Evolutionary conservation across 2,888 invertebrate genomes (phyloP).

Genomic region (Drosophila quinaria): DNA sequence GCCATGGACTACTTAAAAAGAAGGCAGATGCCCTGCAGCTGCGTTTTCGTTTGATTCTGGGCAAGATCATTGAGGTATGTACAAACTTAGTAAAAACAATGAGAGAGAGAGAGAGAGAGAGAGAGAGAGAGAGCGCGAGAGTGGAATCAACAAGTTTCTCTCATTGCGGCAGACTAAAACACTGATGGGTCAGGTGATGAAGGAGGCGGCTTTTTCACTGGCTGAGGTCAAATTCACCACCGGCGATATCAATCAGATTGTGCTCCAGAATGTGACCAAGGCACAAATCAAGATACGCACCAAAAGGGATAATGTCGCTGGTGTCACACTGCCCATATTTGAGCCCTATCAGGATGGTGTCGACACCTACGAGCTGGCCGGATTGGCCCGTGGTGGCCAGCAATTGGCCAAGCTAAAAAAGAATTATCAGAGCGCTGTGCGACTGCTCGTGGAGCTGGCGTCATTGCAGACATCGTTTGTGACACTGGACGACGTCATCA

Average conservation of each 20-base stretch:
- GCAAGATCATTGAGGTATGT: slow-evolving; percentile 98
- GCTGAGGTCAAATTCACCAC: slow-evolving; percentile 99
- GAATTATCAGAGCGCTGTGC: slow-evolving; percentile 98
- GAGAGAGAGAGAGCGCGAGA: background rate
- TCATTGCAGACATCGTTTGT: slow-evolving; percentile 99
- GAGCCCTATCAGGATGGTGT: slow-evolving; percentile 91
- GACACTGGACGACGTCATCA: slow-evolving; percentile 99
- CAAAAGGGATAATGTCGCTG: slow-evolving; percentile 99
- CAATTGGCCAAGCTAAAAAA: slow-evolving; percentile 98
- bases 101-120: background rate
- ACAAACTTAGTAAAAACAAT: no score
- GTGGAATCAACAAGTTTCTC: background rate
- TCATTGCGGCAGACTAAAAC: slow-evolving; percentile 77
- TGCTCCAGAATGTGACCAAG: slow-evolving; percentile 98
- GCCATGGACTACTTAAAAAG: slow-evolving; percentile 99
- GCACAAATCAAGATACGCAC: slow-evolving; percentile 98
- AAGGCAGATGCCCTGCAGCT: slow-evolving; percentile 99
- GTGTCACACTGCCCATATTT: slow-evolving; percentile 98
- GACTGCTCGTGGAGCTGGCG: slow-evolving; percentile 97
- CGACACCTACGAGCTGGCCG: slow-evolving; percentile 98
- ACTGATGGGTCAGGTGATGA: slow-evolving; percentile 94
- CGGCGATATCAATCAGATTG: slow-evolving; percentile 99
- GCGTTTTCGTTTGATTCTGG: slow-evolving; percentile 97
- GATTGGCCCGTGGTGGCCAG: slow-evolving; percentile 98
- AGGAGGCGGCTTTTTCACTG: slow-evolving; percentile 98